These are phyloP conservation scores for Galago senegalensis DNA, from an alignment of 2,797 vertebrate genomes.

Conservation along the genomic window DNA sequence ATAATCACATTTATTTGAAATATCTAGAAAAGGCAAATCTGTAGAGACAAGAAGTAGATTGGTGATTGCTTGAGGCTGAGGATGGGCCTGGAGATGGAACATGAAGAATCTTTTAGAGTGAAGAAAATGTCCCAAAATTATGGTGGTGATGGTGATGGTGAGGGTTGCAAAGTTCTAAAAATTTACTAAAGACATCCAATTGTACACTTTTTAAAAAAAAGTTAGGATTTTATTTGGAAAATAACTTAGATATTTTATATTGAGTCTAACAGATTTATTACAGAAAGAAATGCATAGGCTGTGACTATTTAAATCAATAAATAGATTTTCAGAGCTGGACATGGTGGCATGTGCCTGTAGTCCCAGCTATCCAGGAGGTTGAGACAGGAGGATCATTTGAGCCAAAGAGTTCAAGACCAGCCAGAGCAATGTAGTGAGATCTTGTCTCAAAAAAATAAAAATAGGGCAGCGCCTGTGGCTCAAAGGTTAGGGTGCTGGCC, in stretches of 20 bases:
- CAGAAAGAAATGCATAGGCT: neutral
- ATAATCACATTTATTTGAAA: slow-evolving; percentile 33
- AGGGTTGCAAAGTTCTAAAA: neutral
- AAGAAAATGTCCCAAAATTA: slow-evolving; percentile 23
- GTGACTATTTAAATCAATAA: neutral
- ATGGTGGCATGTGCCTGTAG: neutral
- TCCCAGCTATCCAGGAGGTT: neutral
- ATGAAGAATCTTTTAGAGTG: neutral
- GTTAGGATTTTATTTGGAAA: slow-evolving; percentile 33
- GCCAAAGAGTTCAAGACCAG: neutral
- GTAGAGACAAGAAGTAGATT: neutral
- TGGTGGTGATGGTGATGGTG: too few relatives aligned
- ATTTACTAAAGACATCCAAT: neutral
- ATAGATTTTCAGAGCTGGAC: neutral
- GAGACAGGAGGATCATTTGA: neutral
- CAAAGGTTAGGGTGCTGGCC: too few relatives aligned
- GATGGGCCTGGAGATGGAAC: neutral
- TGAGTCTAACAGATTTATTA: slow-evolving; percentile 11
- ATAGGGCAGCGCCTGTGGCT: neutral
- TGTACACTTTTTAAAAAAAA: neutral
- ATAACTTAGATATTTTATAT: neutral
- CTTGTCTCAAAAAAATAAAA: neutral
- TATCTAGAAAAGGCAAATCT: slow-evolving; percentile 38
- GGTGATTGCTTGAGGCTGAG: neutral
- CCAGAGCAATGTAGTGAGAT: neutral